Evolutionary conservation across 2,113 vertebrate species (phyloP).

Genomic region (Pedionomus torquatus): DNA sequence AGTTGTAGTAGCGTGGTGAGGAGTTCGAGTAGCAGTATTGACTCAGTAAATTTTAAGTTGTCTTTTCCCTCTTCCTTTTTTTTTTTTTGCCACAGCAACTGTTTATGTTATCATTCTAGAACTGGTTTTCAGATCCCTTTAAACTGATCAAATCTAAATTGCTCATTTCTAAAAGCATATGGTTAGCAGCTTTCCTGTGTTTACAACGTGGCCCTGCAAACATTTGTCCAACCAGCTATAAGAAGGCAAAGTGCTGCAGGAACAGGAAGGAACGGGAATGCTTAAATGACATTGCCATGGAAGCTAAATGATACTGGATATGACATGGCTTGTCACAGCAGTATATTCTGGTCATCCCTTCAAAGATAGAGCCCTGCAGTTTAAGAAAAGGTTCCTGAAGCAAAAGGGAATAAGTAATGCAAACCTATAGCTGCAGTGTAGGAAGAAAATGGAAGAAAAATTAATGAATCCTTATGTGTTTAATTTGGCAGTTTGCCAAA

Average conservation of each 20-base stretch:
- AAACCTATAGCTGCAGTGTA: background rate
- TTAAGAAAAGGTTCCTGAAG: background rate
- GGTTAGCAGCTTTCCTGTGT: background rate
- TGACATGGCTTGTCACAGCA: background rate
- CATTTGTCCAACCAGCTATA: background rate
- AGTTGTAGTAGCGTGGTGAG: background rate
- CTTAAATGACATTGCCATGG: slow-evolving; percentile 18
- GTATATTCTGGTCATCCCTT: background rate
- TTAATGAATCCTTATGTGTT: background rate
- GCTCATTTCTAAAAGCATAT: background rate
- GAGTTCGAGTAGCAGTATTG: background rate
- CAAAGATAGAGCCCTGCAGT: background rate
- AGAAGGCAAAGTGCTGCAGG: background rate
- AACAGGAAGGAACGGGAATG: background rate
- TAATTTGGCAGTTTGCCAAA: background rate
- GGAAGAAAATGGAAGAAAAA: background rate
- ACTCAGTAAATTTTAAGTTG: background rate
- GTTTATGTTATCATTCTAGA: background rate
- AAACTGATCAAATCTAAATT: background rate
- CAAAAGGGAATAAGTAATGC: background rate
- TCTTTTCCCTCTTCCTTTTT: background rate
- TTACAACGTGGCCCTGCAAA: background rate
- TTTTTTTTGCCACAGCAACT: background rate
- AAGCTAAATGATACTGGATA: background rate
- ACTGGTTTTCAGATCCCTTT: background rate